Evolutionary conservation across 2,797 vertebrate species (phyloP).

Genomic region (Melanogrammus aeglefinus): DNA sequence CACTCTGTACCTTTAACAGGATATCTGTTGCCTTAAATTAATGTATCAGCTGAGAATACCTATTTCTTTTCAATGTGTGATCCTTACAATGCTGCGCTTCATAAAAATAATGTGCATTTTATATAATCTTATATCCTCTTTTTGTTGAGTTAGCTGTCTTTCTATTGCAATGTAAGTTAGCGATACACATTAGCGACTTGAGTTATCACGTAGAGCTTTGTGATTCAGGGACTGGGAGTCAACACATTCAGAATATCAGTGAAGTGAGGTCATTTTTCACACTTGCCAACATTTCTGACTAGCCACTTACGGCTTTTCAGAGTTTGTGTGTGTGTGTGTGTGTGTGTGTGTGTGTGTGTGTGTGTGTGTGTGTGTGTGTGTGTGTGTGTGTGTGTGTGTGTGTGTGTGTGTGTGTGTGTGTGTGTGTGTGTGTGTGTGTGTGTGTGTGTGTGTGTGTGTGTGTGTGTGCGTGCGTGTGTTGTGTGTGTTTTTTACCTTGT

Average conservation of each 20-base stretch:
- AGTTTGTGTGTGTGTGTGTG: conserved; percentile 22
- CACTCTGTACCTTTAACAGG: no score
- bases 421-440: conserved; percentile 14
- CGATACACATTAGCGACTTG: no score
- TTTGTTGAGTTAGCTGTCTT: no score
- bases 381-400: conserved; percentile 11
- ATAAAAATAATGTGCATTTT: no score
- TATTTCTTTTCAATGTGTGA: no score
- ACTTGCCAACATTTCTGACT: conserved; percentile 34
- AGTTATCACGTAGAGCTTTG: conserved; percentile 13
- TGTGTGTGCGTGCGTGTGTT: conserved; percentile 14
- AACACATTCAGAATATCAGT: neutral
- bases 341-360: conserved; percentile 37
- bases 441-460: conserved; percentile 14
- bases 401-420: conserved; percentile 8
- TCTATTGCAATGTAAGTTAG: no score
- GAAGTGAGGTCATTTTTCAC: conserved; percentile 50
- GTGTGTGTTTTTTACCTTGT: conserved; percentile 1
- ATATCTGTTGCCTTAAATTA: no score
- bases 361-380: conserved; percentile 16
- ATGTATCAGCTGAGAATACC: no score
- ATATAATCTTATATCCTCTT: no score
- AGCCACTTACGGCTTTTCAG: conserved; percentile 3
- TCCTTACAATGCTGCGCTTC: no score
- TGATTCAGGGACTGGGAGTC: conserved; percentile 8